Conservation (phyloP, 2,888 invertebrate species). For the Synergus japonicus region DNA sequence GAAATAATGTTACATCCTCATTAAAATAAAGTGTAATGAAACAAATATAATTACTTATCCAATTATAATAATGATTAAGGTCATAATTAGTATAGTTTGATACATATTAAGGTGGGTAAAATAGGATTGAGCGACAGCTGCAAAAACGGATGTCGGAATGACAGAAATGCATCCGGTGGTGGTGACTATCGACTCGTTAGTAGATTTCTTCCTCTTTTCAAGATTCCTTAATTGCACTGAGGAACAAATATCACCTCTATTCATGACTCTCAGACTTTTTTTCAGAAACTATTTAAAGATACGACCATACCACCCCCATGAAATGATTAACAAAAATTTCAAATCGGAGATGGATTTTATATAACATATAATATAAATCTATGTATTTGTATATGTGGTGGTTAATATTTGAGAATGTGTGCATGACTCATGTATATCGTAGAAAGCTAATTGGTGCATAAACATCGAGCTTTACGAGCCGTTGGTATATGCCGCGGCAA, state of each 20-base stretch:
- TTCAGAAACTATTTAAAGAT: neutral
- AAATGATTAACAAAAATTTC: neutral
- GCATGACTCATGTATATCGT: constrained; percentile 57
- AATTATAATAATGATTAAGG: neutral
- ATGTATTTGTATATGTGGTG: neutral
- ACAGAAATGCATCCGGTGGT: constrained; percentile 42
- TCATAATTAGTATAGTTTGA: neutral
- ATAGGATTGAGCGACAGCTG: constrained; percentile 19
- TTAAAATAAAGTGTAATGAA: neutral
- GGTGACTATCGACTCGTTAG: constrained; percentile 37
- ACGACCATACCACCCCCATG: neutral
- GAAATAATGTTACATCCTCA: too few relatives aligned
- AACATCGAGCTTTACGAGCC: constrained; percentile 72
- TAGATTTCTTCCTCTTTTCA: constrained; percentile 40
- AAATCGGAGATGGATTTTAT: neutral
- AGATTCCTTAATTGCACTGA: constrained; percentile 24
- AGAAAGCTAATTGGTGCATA: constrained; percentile 73
- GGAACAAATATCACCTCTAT: neutral
- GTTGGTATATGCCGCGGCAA: constrained; percentile 69
- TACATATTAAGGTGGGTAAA: constrained; percentile 3
- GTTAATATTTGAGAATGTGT: constrained; percentile 29
- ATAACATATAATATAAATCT: neutral
- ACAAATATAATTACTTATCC: neutral
- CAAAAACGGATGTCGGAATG: constrained; percentile 25
- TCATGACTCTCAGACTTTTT: neutral